Base-by-base conservation (phyloP, 2,113 vertebrate genomes). In the Brienomyrus brachyistius region DNA sequence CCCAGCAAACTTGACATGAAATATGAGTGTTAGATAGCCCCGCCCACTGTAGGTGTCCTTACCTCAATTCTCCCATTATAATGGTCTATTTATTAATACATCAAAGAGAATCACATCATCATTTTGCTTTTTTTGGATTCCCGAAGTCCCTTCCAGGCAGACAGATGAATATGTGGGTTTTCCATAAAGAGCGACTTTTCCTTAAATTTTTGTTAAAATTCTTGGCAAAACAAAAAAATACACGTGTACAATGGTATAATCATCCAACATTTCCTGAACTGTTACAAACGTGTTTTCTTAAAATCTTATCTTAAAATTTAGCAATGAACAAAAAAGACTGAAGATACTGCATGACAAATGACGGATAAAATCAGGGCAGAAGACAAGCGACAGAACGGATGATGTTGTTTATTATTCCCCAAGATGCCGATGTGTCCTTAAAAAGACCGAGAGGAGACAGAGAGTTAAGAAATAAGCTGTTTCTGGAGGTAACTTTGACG, bases 401-500 rank as follows among this genome's bases (percentile, higher is more conserved):
- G 83, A 9, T 5, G 23, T 2, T 66, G 31, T 52, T 70, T 88
- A 86, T 88, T 88, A 27, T 19, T 85, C 9, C 27, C 27, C 48
- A 86, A 90, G 40, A 52, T 17, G 47, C 11, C 31, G 48, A 17
- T 21, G 4, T 19, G 47, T 27, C 56, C 8, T 62, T n/a, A 56
- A n/a, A 54, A 86, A 17, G 23, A 77, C 19, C 23, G 56, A 66
- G 59, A 43, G 56, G 86, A 59, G 91, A 86, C 90, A 94, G 92
- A 88, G 62, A 91, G 90, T 90, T 93, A 92, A 90, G 93, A 40
- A 77, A 35, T 27, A 92, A 91, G 88, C 93, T 95, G 48, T 95
- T 94, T 93, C 94, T 94, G 95, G 95, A 95, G 96, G 94, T 95
- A 94, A 96, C 92, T 89, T 96, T 95, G 95, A 97, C 95, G 96